Percentiles rank a stretch among this genome's conserved stretches.
Conservation (phyloP, 2,113 vertebrate species). For the Holacanthus passer region DNA sequence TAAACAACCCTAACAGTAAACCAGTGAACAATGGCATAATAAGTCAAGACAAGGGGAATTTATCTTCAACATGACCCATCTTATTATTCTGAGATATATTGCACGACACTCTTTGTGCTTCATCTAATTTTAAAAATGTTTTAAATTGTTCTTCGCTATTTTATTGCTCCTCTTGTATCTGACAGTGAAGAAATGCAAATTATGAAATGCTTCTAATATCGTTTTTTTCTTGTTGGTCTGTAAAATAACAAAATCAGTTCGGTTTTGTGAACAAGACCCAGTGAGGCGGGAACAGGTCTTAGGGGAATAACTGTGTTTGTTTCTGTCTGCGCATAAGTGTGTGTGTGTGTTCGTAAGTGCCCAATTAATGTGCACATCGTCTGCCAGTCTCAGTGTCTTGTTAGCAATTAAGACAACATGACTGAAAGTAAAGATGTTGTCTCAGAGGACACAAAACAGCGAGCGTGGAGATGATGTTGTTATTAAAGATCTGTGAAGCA, state of each 20-base stretch:
- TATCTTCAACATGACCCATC: neutral
- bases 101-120: neutral
- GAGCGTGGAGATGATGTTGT: conserved; percentile 17
- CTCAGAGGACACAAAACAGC: conserved; percentile 37
- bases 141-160: neutral
- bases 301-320: conserved; percentile 16
- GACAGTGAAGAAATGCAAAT: neutral
- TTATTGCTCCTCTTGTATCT: conserved; percentile 4
- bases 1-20: conserved; percentile 17
- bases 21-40: neutral
- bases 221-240: no score
- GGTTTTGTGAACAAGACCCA: conserved; percentile 12
- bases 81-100: neutral
- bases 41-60: neutral
- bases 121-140: neutral
- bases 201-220: conserved; percentile 1
- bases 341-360: conserved; percentile 34
- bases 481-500: conserved; percentile 45
- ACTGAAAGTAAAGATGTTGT: conserved; percentile 24
- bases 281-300: conserved; percentile 31
- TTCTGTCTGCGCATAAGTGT: conserved; percentile 19
- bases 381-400: conserved; percentile 40
- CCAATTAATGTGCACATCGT: conserved; percentile 53
- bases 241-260: conserved; percentile 23
- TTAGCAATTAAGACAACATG: conserved; percentile 51